These are phyloP conservation scores for Chalcosyrphus nemorum DNA, from an alignment of 2,888 invertebrate genomes.

Conservation along the genomic window DNA sequence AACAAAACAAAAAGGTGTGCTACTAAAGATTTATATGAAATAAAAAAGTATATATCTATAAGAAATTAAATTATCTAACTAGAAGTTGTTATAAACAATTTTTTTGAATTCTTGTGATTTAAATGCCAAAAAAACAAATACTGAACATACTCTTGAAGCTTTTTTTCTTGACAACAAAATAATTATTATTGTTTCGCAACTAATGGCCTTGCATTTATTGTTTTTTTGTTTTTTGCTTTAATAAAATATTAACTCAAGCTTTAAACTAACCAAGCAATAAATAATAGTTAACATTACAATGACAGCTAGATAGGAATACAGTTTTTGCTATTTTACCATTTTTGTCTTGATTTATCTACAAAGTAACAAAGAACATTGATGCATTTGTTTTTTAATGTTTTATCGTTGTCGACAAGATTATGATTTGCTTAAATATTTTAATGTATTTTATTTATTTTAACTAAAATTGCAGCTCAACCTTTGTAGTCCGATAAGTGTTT, in stretches of 20 bases:
- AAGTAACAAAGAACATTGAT: neutral
- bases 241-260: slow-evolving; percentile 21
- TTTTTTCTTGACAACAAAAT: slow-evolving; percentile 32
- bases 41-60: slow-evolving; percentile 9
- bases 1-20: too few species aligned
- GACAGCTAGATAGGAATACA: slow-evolving; percentile 5
- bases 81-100: slow-evolving; percentile 31
- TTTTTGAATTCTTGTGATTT: slow-evolving; percentile 66
- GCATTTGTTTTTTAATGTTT: neutral
- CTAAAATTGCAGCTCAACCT: too few species aligned
- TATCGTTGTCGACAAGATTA: neutral
- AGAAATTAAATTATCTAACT: slow-evolving; percentile 24
- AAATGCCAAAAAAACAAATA: slow-evolving; percentile 55
- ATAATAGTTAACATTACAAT: slow-evolving; percentile 3
- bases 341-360: neutral
- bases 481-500: too few species aligned
- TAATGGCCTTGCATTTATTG: slow-evolving; percentile 18
- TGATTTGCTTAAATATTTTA: too few species aligned
- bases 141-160: slow-evolving; percentile 26
- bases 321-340: slow-evolving; percentile 16
- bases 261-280: slow-evolving; percentile 13
- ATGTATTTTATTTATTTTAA: too few species aligned
- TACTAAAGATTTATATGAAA: slow-evolving; percentile 47
- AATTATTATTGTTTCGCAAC: slow-evolving; percentile 8
- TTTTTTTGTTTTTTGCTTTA: slow-evolving; percentile 26